Evolutionary conservation across 2,888 invertebrate genomes (phyloP), one percentile per base, ranked within the genome.

Genomic region (Tuta absoluta): DNA sequence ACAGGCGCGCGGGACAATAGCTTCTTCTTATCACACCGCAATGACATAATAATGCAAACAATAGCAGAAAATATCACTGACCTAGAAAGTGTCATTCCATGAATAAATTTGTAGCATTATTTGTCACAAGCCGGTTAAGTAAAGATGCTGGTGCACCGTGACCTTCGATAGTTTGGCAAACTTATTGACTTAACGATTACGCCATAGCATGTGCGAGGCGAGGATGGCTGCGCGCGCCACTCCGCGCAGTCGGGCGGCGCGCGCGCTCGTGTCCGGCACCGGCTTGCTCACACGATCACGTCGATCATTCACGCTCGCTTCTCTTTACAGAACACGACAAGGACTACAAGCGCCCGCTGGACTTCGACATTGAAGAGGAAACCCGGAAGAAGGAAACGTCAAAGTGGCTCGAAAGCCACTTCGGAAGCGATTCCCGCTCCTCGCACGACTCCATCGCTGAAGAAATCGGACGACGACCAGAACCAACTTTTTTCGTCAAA

Each of bases 391-490:
- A 95, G 71, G 97, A 97, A 89, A 97, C 97, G 0, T 96, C 96
- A 69, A 97, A 97, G 87, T 97, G 97, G 97, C 92, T 97, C 63
- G 97, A 97, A 78, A 95, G 96, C 77, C 97, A 98, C 83, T 97
- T 98, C 79, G 97, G 97, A 62, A 96, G 96, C 80, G 96, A 96
- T 69, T 96, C 96, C 1, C 93, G 95, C 14, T 95, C 96, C 0
- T 96, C 96, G 0, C 94, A 94, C 72, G 94, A 94, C 71, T 95
- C 95, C 12, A 90, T 94, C 63, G 93, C 94, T 10, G 93, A 93
- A 69, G 94, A 94, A 71, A 94, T 92, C 75, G 94, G 90, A 70
- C 94, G 93, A 70, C 87, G 82, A 69, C 92, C 79, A 11, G 95
- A 95, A 72, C 95, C 95, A 58, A 94, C 94, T 68, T 96, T 95